A percentile compares a stretch with the other conserved stretches of the same genome.
These are phyloP conservation scores for Tyto alba DNA, from an alignment of 2,113 vertebrate genomes.

Conservation along the genomic window DNA sequence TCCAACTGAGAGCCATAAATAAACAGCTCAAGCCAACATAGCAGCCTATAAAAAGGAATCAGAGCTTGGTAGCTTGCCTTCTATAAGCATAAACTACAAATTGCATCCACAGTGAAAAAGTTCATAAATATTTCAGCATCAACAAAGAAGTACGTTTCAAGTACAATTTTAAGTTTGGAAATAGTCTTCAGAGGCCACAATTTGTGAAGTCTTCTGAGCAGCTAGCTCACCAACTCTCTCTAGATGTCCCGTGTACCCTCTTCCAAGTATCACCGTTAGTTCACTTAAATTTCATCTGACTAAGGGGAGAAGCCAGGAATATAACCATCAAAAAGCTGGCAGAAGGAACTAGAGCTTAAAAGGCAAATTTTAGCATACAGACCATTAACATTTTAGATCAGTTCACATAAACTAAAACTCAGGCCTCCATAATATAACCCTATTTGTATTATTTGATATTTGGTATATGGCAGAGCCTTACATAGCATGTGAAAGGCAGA, in stretches of 20 bases:
- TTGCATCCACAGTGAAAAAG: background rate
- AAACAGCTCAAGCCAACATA: background rate
- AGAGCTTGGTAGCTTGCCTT: background rate
- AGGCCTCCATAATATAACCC: background rate
- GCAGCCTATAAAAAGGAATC: background rate
- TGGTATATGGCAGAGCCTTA: background rate
- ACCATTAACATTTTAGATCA: background rate
- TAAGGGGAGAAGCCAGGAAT: background rate
- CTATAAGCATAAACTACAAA: background rate
- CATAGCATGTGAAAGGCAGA: background rate
- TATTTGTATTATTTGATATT: background rate
- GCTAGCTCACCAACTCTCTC: background rate
- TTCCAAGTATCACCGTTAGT: background rate
- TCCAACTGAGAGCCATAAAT: background rate
- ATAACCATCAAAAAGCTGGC: background rate
- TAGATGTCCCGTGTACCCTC: background rate
- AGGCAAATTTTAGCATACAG: background rate
- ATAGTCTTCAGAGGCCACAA: background rate
- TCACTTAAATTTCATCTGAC: background rate
- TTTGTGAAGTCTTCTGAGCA: background rate
- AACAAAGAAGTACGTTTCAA: background rate
- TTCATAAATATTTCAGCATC: background rate
- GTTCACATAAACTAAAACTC: background rate
- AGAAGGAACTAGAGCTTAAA: background rate
- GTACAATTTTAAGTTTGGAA: background rate